Conservation (phyloP, 2,113 vertebrate genomes). For the Hemiscyllium ocellatum region DNA sequence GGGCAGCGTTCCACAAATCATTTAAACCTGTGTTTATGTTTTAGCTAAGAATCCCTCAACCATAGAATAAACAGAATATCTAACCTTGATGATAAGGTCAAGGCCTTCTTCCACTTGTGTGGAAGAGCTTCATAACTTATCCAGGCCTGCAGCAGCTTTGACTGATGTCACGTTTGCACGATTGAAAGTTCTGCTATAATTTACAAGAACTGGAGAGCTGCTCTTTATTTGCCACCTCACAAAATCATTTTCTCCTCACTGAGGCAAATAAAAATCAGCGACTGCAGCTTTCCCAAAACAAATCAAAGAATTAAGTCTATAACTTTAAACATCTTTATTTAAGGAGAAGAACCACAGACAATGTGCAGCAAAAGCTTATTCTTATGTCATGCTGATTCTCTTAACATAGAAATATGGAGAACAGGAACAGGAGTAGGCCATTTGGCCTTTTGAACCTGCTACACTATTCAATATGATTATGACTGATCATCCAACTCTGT, state of each 20-base stretch:
- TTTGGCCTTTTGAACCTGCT: too few species aligned
- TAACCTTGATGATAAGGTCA: conserved; percentile 31
- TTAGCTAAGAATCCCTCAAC: background rate
- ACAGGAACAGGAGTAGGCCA: too few species aligned
- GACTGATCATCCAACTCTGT: too few species aligned
- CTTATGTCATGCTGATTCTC: background rate
- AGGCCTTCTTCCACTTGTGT: conserved; percentile 5
- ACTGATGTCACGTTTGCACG: background rate
- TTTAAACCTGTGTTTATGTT: background rate
- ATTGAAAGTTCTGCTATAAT: background rate
- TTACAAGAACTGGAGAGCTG: background rate
- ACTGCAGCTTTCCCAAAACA: background rate
- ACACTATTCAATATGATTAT: too few species aligned
- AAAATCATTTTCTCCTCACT: background rate
- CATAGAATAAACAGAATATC: conserved; percentile 15
- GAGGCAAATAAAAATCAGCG: background rate
- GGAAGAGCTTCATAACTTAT: conserved; percentile 19
- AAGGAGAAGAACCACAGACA: background rate
- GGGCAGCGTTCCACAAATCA: background rate
- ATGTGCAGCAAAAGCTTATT: background rate
- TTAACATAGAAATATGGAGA: too few species aligned
- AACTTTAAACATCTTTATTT: background rate
- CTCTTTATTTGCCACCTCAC: background rate
- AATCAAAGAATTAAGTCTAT: background rate
- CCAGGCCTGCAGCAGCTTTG: background rate